A percentile compares a stretch with the other conserved stretches of the same genome.
These are phyloP conservation scores for Diogma glabrata DNA, from an alignment of 2,888 invertebrate genomes.

Conservation along the genomic window DNA sequence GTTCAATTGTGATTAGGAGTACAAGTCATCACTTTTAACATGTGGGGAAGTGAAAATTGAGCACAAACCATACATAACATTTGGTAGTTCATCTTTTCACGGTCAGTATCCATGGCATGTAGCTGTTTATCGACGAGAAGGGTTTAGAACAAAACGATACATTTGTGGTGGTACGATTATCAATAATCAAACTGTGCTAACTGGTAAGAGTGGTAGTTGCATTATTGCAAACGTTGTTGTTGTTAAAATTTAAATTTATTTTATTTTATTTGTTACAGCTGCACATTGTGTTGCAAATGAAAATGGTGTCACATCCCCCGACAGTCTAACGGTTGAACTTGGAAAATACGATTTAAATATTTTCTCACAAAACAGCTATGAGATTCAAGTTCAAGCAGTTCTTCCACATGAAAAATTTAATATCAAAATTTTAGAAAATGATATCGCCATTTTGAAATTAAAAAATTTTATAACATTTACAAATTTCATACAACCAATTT, in stretches of 20 bases:
- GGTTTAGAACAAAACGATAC: background rate
- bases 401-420: constrained; percentile 13
- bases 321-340: constrained; percentile 28
- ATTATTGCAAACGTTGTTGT: no score
- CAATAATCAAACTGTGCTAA: constrained; percentile 29
- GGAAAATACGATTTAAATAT: constrained; percentile 33
- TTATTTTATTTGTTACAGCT: no score
- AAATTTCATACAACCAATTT: constrained; percentile 32
- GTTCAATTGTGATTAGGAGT: no score
- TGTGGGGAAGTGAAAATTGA: background rate
- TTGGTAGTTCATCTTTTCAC: constrained; percentile 29
- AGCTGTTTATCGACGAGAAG: constrained; percentile 22
- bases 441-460: constrained; percentile 23
- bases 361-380: constrained; percentile 27
- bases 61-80: constrained; percentile 24
- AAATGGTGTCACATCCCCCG: constrained; percentile 25
- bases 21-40: background rate
- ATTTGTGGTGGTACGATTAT: constrained; percentile 36
- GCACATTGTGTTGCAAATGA: constrained; percentile 26
- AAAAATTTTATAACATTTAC: constrained; percentile 26
- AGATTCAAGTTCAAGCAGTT: constrained; percentile 21
- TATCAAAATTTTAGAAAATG: background rate
- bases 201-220: no score
- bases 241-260: no score
- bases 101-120: constrained; percentile 39